Conservation (phyloP, 2,113 vertebrate genomes). For the Anoura caudifer region DNA sequence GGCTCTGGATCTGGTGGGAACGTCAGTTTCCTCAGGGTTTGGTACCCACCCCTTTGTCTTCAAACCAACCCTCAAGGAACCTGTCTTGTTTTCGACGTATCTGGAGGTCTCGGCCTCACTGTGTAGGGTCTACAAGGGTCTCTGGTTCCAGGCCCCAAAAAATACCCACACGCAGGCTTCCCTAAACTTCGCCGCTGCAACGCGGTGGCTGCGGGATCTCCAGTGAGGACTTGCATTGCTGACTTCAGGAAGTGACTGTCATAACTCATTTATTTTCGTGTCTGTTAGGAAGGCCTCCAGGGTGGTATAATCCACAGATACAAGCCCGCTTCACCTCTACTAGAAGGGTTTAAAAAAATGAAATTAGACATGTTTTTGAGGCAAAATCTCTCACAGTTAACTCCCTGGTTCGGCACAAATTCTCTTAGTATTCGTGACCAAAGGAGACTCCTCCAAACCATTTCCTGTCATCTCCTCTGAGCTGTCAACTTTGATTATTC, state of each 20-base stretch:
- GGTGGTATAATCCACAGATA: conserved; percentile 80
- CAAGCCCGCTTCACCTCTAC: conserved; percentile 83
- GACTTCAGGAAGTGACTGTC: conserved; percentile 84
- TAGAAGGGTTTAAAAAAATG: conserved; percentile 82
- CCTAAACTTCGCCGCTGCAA: neutral
- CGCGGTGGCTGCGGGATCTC: conserved; percentile 53
- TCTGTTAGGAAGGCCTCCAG: conserved; percentile 80
- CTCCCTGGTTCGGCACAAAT: conserved; percentile 76
- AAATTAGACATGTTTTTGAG: conserved; percentile 87
- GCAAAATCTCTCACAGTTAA: conserved; percentile 80
- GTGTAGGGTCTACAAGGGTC: neutral
- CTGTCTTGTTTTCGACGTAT: neutral
- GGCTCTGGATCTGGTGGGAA: neutral
- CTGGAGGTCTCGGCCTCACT: neutral
- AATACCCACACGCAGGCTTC: neutral
- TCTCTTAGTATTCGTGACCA: conserved; percentile 78
- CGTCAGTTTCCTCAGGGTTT: neutral
- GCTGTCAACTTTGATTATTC: conserved; percentile 80
- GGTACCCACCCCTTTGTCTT: neutral
- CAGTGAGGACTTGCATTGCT: conserved; percentile 46
- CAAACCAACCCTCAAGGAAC: neutral
- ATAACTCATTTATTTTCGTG: conserved; percentile 79
- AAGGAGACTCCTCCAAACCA: conserved; percentile 81
- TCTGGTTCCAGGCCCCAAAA: conserved; percentile 2
- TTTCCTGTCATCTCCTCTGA: conserved; percentile 80